phyloP scores from a whole-genome alignment of 1,140 invertebrate species.

The Drosophila fuyamai region DNA sequence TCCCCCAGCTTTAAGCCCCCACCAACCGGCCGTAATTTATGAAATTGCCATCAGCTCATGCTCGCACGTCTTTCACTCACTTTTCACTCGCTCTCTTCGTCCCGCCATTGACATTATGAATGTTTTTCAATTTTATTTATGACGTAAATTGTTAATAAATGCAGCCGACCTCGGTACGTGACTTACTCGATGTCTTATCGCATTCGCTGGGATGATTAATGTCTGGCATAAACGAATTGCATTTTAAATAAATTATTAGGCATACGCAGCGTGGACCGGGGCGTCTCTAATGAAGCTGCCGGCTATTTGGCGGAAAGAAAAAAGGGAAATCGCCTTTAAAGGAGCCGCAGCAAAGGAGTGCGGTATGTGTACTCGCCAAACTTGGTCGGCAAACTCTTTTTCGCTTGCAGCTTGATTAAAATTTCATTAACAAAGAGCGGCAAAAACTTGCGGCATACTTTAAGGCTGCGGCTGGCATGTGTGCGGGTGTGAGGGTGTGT shows the following conservation, averaged over 20 bases:
- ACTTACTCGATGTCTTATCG: slow-evolving; percentile 26
- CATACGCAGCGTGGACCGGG: slow-evolving; percentile 58
- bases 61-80: slow-evolving; percentile 51
- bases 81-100: slow-evolving; percentile 12
- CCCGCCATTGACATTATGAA: slow-evolving; percentile 69
- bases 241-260: slow-evolving; percentile 81
- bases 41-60: slow-evolving; percentile 56
- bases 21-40: slow-evolving; percentile 52
- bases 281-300: slow-evolving; percentile 69
- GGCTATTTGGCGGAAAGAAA: slow-evolving; percentile 56
- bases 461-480: slow-evolving; percentile 55
- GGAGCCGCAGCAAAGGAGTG: slow-evolving; percentile 43
- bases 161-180: slow-evolving; percentile 38
- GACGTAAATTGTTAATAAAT: slow-evolving; percentile 81
- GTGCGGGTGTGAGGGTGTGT: slow-evolving; percentile 16
- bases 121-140: slow-evolving; percentile 81
- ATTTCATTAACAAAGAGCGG: slow-evolving; percentile 81
- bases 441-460: slow-evolving; percentile 74
- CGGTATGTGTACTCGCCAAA: slow-evolving; percentile 44
- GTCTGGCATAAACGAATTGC: slow-evolving; percentile 74
- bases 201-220: slow-evolving; percentile 62
- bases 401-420: slow-evolving; percentile 74
- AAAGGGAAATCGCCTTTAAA: slow-evolving; percentile 23
- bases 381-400: slow-evolving; percentile 61
- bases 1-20: not conserved